These are phyloP conservation scores for Armadillidium nasatum DNA, from an alignment of 1,140 invertebrate species.

Conservation along the genomic window DNA sequence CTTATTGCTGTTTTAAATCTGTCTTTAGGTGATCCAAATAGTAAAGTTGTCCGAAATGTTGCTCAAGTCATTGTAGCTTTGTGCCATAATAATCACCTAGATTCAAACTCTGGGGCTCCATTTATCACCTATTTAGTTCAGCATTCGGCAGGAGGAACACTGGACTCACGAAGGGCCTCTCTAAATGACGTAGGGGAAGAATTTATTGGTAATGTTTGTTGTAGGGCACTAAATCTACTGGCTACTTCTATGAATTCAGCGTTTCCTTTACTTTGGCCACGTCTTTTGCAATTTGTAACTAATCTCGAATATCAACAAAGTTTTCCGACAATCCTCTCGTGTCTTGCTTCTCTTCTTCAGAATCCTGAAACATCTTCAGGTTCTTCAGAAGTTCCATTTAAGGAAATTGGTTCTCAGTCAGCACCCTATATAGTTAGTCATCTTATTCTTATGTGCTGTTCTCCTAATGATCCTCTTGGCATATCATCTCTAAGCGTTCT, in stretches of 20 bases:
- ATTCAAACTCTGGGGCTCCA: conserved; percentile 28
- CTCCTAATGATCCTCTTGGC: conserved; percentile 62
- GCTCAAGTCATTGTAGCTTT: conserved; percentile 41
- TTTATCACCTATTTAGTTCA: conserved; percentile 39
- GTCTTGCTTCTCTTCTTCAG: conserved; percentile 61
- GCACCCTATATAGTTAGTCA: conserved; percentile 57
- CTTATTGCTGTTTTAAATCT: conserved; percentile 19
- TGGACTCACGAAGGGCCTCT: conserved; percentile 22
- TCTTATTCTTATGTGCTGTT: conserved; percentile 63
- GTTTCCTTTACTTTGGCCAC: conserved; percentile 67
- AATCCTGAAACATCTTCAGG: conserved; percentile 49
- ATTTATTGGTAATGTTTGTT: conserved; percentile 35
- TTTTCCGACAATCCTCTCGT: conserved; percentile 62
- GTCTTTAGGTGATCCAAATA: conserved; percentile 38
- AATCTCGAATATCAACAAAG: conserved; percentile 62
- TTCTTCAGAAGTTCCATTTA: conserved; percentile 51
- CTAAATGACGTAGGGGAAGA: conserved; percentile 37
- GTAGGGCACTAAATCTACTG: conserved; percentile 66
- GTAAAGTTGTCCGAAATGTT: conserved; percentile 40
- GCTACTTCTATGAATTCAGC: conserved; percentile 77
- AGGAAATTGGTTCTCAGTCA: conserved; percentile 46
- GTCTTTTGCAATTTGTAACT: conserved; percentile 68
- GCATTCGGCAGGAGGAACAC: conserved; percentile 32
- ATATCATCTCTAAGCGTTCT: conserved; percentile 67
- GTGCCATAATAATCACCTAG: conserved; percentile 40